Evolutionary conservation across 2,888 invertebrate species (phyloP).

Genomic region (Anthrax anthrax): DNA sequence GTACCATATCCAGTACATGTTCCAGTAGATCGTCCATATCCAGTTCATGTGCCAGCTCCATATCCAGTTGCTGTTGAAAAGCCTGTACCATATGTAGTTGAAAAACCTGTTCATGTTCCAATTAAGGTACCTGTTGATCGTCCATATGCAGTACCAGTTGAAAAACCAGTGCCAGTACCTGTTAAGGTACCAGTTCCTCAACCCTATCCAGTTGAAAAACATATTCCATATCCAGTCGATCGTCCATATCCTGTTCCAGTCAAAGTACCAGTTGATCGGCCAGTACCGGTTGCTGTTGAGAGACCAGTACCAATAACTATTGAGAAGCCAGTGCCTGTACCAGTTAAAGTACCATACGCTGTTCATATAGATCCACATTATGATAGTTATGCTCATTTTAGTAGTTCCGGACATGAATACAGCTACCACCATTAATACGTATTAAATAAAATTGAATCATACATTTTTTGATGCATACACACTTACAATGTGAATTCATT

Average conservation of each 20-base stretch:
- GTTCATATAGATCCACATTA: slow-evolving; percentile 35
- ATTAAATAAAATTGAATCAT: too few species aligned
- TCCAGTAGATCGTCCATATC: slow-evolving; percentile 44
- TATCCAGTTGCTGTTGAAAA: slow-evolving; percentile 45
- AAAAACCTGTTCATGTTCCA: slow-evolving; percentile 45
- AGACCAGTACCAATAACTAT: slow-evolving; percentile 43
- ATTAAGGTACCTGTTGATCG: slow-evolving; percentile 47
- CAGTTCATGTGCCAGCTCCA: slow-evolving; percentile 43
- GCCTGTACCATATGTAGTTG: slow-evolving; percentile 50
- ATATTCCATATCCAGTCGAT: slow-evolving; percentile 58
- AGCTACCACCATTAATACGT: slow-evolving; percentile 17
- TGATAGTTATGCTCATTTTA: slow-evolving; percentile 35
- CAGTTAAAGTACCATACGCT: slow-evolving; percentile 33
- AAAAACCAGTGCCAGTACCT: slow-evolving; percentile 54
- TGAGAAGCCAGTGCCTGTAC: slow-evolving; percentile 47
- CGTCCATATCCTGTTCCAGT: slow-evolving; percentile 43
- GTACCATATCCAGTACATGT: slow-evolving; percentile 45
- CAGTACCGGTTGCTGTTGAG: slow-evolving; percentile 48
- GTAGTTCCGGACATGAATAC: slow-evolving; percentile 35
- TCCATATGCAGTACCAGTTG: slow-evolving; percentile 48
- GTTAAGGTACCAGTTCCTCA: slow-evolving; percentile 55
- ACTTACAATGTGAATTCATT: too few species aligned
- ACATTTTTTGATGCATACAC: too few species aligned
- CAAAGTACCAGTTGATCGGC: slow-evolving; percentile 41
- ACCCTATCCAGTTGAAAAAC: slow-evolving; percentile 54